Conservation (phyloP, 2,797 vertebrate species). For the Craterocephalus amniculus region DNA sequence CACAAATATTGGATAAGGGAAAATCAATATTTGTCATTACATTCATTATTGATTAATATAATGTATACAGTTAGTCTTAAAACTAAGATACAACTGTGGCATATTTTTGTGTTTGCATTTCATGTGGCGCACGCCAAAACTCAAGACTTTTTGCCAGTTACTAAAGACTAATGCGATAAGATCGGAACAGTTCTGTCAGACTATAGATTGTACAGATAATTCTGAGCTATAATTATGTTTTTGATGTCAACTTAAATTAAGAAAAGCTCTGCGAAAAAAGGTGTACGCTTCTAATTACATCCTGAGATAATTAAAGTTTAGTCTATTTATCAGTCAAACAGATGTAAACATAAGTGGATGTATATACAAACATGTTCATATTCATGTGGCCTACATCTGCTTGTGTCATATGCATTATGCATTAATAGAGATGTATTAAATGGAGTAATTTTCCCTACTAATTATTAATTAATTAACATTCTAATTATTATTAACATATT, state of each 20-base stretch:
- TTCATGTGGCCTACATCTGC: not conserved
- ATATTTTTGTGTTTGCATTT: slow-evolving; percentile 14
- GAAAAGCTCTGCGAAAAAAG: slow-evolving; percentile 12
- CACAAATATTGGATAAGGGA: not conserved
- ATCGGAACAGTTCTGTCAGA: slow-evolving; percentile 53
- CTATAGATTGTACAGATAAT: slow-evolving; percentile 56
- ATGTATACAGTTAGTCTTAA: not conserved
- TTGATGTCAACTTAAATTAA: slow-evolving; percentile 21
- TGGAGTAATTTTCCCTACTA: not conserved
- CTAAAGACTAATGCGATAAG: slow-evolving; percentile 18
- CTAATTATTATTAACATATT: too few species aligned
- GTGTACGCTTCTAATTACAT: slow-evolving; percentile 11
- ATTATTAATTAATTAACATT: too few species aligned
- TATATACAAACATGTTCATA: not conserved
- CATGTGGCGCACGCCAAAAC: slow-evolving; percentile 16
- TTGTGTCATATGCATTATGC: too few species aligned
- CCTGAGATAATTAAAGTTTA: slow-evolving; percentile 22
- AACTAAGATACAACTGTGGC: not conserved
- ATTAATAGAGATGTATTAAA: not conserved
- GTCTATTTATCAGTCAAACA: slow-evolving; percentile 61
- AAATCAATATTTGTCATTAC: not conserved
- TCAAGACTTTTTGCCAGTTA: slow-evolving; percentile 7
- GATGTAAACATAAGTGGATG: slow-evolving; percentile 3
- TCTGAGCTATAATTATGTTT: slow-evolving; percentile 74
- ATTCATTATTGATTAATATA: not conserved